Base-by-base conservation (phyloP, 1,140 invertebrate genomes). In the Chlorops oryzae region DNA sequence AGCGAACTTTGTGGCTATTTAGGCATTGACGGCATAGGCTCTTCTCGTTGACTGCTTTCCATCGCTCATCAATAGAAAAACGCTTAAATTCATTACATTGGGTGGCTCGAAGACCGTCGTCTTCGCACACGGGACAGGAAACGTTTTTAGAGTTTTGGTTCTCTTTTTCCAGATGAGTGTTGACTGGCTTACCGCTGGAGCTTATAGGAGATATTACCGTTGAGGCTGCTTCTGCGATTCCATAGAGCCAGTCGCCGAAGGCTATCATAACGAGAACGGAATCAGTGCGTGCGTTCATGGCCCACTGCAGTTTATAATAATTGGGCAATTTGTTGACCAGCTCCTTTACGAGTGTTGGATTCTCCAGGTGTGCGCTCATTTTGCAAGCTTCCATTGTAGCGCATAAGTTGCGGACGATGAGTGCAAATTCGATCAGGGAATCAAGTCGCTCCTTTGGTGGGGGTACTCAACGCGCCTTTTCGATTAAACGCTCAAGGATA, bases 311-410 rank as follows among this genome's bases (percentile, higher is more conserved):
- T 32, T 40, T 40, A 10, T 40, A 38, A 17, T 41, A 27, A 18
- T 28, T 40, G 10, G 47, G 47, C 22, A 49, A 27, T 22, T 49
- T 49, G 23, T 49, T 25, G n/a, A 49, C 25, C 15, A 49, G 21
- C 20, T 9, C 22, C n/a, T 49, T 49, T 3, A 41, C 37, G 5
- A 49, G 25, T 10, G 41, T 5, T 7, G 37, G 47, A 13, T 49
- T 49, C 12, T 32, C 28, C 9, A 49, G 32, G 17, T 50, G 39
- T 12, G 47, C 38, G 20, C 12, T 22, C 47, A 50, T 21, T 5
- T 50, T 7, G 12, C 24, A 50, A 4, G 38, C 39, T 34, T 50
- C 47, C 47, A 50, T 50, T 18, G 37, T 50, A 4, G 39, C 18
- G 20, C 38, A 50, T n/a, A 50, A 32, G 23, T 50, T 50, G 32